A percentile compares a stretch with the other conserved stretches of the same genome.
phyloP scores from a whole-genome alignment of 2,113 vertebrate species.

The Nothoprocta perdicaria region DNA sequence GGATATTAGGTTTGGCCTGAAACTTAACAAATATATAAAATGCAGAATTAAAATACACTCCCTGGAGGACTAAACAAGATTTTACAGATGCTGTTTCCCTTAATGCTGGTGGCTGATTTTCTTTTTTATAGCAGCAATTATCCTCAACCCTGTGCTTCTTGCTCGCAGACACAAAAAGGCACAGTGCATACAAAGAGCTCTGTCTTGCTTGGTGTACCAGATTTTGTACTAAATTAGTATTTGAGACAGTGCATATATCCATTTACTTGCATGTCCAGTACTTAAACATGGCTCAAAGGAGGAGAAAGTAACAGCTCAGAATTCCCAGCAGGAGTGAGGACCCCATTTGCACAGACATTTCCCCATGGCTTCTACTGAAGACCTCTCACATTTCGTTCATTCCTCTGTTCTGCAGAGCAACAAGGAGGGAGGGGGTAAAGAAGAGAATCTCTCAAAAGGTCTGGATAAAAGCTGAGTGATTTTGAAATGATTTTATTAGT shows the following conservation, averaged over 20 bases:
- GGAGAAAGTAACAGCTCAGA: neutral
- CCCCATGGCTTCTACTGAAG: neutral
- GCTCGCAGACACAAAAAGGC: neutral
- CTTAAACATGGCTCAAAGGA: neutral
- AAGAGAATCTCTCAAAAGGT: neutral
- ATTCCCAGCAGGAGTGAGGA: neutral
- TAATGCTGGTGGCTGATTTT: neutral
- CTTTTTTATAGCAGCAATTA: neutral
- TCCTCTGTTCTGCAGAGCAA: neutral
- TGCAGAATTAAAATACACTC: neutral
- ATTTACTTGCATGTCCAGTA: neutral
- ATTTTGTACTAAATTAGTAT: neutral
- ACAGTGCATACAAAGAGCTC: neutral
- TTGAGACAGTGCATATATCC: neutral
- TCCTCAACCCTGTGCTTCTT: neutral
- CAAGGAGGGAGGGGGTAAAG: neutral
- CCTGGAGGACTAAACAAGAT: neutral
- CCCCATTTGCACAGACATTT: neutral
- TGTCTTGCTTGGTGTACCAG: neutral
- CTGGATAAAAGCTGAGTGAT: neutral
- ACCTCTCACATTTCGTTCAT: neutral
- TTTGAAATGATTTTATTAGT: neutral
- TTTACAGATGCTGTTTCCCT: neutral
- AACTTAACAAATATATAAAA: neutral
- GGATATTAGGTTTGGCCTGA: neutral